Base-by-base conservation (phyloP, 1,140 invertebrate species). In the Eueides isabella region DNA sequence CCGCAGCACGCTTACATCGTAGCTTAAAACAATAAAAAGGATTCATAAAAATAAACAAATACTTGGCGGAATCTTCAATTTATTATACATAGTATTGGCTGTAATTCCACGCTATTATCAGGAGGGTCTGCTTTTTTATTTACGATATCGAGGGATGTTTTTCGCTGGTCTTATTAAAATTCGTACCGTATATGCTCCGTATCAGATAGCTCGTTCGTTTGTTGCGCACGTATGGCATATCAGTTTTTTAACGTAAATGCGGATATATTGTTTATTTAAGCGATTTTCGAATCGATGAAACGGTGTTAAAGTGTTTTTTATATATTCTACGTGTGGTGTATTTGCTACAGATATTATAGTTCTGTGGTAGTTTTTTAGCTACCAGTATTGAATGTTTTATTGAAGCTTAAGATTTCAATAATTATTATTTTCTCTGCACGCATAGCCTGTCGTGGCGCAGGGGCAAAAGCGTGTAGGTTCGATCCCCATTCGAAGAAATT, bases 101-200 rank as follows among this genome's bases (percentile, higher is more conserved):
- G 44, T 23, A 26, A 55, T 55, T 55, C 44, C 41, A 44, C 1
- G 44, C 44, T 19, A 55, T 55, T 55, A 55, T 55, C 44, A 55
- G 44, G 19, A 26, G 19, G 44, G 44, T 26, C 19, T 55, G 44
- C 44, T 26, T 19, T 55, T 55, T 55, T 55, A 55, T 55, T 55
- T 55, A 55, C 19, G 44, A 26, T 11, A 55, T 19, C 44, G 19
- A 26, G 44, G 44, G 19, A 4, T 55, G 44, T 26, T 26, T n/a
- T 41, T 44, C 26, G 33, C 26, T n/a, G 26, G 30, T 61, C 61
- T 70, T 55, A 70, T 70, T 70, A 62, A 70, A 70, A 70, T 63
- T 70, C 55, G 44, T 26, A 35, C 44, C 41, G 33, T 38, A 62
- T 23, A 29, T 29, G 61, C 61, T 16, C 14, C 23, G 55, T 38